phyloP scores from a whole-genome alignment of 2,797 vertebrate species.

The Typhlichthys subterraneus region DNA sequence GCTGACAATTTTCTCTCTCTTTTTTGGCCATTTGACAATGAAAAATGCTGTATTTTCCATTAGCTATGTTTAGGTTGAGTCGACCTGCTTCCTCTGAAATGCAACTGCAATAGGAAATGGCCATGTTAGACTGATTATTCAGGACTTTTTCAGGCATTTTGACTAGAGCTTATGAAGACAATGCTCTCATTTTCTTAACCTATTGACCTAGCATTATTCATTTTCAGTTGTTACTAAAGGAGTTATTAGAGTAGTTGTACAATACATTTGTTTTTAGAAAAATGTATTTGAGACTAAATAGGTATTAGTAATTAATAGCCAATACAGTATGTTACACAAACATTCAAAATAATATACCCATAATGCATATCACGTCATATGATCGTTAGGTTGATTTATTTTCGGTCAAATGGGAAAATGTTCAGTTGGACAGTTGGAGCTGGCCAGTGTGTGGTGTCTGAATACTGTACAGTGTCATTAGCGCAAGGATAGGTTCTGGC shows the following conservation, averaged over 20 bases:
- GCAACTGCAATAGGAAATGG: constrained; percentile 48
- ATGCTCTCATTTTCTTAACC: constrained; percentile 24
- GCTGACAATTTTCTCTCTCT: constrained; percentile 83
- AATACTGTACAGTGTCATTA: constrained; percentile 44
- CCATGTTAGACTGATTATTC: constrained; percentile 63
- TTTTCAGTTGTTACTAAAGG: constrained; percentile 6
- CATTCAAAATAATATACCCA: constrained; percentile 8
- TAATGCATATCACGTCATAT: background rate
- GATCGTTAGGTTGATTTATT: constrained; percentile 8
- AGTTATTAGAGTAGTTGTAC: background rate
- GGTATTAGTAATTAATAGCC: constrained; percentile 36
- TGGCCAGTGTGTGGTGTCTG: constrained; percentile 47
- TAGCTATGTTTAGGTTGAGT: constrained; percentile 32
- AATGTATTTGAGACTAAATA: constrained; percentile 20
- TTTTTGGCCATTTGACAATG: constrained; percentile 46
- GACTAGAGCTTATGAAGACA: constrained; percentile 49
- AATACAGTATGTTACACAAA: constrained; percentile 8
- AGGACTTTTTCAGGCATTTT: constrained; percentile 61
- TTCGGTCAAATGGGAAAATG: constrained; percentile 35
- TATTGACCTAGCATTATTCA: constrained; percentile 23
- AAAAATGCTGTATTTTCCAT: constrained; percentile 38
- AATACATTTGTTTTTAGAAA: constrained; percentile 11
- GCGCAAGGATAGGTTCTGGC: constrained; percentile 69
- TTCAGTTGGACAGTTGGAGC: constrained; percentile 59
- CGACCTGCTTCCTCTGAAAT: constrained; percentile 58